Conservation (phyloP, 2,113 vertebrate species). For the Cervus canadensis region DNA sequence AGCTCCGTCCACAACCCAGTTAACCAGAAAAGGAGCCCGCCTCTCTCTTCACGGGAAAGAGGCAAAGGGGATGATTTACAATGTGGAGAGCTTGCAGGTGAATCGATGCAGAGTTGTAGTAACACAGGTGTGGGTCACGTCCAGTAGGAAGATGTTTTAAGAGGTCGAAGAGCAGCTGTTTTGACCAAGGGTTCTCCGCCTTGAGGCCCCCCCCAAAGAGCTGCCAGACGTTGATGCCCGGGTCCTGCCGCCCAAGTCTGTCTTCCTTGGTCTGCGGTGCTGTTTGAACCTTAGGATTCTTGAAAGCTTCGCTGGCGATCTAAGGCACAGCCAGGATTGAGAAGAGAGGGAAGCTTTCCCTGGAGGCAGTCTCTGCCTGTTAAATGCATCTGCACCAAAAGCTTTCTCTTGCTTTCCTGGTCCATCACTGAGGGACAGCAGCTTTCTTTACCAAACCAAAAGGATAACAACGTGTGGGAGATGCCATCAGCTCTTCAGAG, state of each 20-base stretch:
- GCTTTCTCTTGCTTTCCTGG: neutral
- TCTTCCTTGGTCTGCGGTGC: neutral
- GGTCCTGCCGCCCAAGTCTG: neutral
- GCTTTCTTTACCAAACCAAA: neutral
- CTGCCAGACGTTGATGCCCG: accelerated
- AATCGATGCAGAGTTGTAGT: accelerated
- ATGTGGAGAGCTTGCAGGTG: accelerated
- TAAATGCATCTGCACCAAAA: neutral
- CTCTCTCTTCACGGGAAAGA: neutral
- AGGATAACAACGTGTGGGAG: accelerated
- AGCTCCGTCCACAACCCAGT: neutral
- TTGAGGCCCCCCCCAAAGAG: neutral
- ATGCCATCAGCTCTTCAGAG: neutral
- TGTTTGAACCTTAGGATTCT: neutral
- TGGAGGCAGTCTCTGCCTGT: neutral
- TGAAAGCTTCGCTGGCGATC: neutral
- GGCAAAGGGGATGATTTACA: neutral
- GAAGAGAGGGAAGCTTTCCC: neutral
- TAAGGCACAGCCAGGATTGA: accelerated
- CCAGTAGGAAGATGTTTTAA: accelerated
- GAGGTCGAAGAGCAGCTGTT: neutral
- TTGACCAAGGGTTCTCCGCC: neutral
- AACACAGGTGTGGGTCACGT: accelerated
- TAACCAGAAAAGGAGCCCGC: neutral
- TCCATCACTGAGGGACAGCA: accelerated